These are phyloP conservation scores for Hesperia comma DNA, from an alignment of 2,888 invertebrate species.

Conservation along the genomic window DNA sequence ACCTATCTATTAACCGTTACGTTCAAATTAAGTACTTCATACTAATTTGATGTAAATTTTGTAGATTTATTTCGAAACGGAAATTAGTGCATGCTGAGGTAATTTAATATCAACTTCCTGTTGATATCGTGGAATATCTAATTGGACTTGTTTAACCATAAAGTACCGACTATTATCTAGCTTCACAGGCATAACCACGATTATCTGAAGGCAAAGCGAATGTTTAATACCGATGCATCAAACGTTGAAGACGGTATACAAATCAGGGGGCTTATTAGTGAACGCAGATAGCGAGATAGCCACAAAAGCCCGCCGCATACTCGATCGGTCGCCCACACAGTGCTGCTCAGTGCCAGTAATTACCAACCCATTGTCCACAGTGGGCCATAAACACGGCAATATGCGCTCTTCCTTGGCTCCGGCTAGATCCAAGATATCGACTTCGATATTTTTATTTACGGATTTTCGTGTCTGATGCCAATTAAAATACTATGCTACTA, in stretches of 20 bases:
- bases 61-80: too few species aligned
- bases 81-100: too few species aligned
- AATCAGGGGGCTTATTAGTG: slow-evolving; percentile 54
- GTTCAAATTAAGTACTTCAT: too few species aligned
- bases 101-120: too few species aligned
- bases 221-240: slow-evolving; percentile 26
- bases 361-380: slow-evolving; percentile 47
- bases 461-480: slow-evolving; percentile 9
- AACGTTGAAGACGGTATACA: slow-evolving; percentile 30
- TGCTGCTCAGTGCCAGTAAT: slow-evolving; percentile 25
- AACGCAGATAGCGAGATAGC: slow-evolving; percentile 61
- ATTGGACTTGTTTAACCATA: too few species aligned
- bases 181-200: slow-evolving; percentile 14
- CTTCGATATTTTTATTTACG: slow-evolving; percentile 24
- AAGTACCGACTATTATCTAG: not conserved
- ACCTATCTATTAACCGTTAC: too few species aligned
- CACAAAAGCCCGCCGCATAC: slow-evolving; percentile 34
- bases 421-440: slow-evolving; percentile 35
- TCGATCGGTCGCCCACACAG: slow-evolving; percentile 40
- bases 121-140: too few species aligned
- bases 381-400: slow-evolving; percentile 44
- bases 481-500: slow-evolving; percentile 3
- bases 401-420: slow-evolving; percentile 21
- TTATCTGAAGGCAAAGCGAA: too few species aligned
- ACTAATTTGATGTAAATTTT: too few species aligned